Conservation (phyloP, 2,888 invertebrate species). For the Abscondita cerata region DNA sequence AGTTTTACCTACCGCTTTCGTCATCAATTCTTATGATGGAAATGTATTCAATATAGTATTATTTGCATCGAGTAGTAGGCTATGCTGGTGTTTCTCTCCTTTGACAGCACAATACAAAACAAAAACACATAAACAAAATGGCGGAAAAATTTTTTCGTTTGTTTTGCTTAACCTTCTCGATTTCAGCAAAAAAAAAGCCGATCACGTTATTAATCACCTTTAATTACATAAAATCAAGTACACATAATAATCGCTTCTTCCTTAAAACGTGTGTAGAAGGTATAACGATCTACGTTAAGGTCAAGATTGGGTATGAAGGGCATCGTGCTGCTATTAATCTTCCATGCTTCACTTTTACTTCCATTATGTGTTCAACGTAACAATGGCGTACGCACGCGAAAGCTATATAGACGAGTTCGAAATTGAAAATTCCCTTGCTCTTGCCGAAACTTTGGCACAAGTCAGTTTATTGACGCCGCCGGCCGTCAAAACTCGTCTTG, state of each 20-base stretch:
- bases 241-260: not conserved
- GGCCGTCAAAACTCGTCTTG: slow-evolving; percentile 63
- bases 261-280: slow-evolving; percentile 3
- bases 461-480: slow-evolving; percentile 66
- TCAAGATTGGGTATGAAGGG: slow-evolving; percentile 7
- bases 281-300: not conserved
- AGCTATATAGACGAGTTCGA: not conserved
- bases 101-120: too few species aligned
- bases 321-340: slow-evolving; percentile 4
- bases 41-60: too few species aligned
- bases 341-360: slow-evolving; percentile 7
- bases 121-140: too few species aligned
- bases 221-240: not conserved
- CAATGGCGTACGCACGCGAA: not conserved
- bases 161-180: too few species aligned
- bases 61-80: too few species aligned
- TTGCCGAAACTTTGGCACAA: slow-evolving; percentile 66
- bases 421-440: slow-evolving; percentile 60
- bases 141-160: too few species aligned
- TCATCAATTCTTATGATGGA: too few species aligned
- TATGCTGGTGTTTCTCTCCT: too few species aligned
- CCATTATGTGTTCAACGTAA: not conserved
- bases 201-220: not conserved
- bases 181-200: too few species aligned
- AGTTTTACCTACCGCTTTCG: too few species aligned